These are phyloP conservation scores for Parapsyche elsis DNA, from an alignment of 1,140 invertebrate species.

Conservation along the genomic window DNA sequence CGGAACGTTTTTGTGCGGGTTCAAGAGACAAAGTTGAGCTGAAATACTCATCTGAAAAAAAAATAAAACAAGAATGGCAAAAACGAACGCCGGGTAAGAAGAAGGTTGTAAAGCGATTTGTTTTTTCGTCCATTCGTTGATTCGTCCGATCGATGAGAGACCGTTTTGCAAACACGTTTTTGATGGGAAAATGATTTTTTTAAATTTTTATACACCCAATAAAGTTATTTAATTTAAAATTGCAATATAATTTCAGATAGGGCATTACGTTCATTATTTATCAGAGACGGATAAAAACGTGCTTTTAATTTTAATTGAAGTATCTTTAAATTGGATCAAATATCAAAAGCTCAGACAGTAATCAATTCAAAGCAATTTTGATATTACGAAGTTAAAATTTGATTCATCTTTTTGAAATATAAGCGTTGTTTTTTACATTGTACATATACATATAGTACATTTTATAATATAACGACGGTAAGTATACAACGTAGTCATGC, in stretches of 20 bases:
- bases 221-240: too few species aligned
- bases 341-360: too few species aligned
- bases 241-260: too few species aligned
- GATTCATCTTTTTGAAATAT: too few species aligned
- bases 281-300: not conserved
- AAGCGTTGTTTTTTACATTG: too few species aligned
- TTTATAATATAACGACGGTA: too few species aligned
- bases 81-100: not conserved
- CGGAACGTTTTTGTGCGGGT: not conserved
- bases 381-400: too few species aligned
- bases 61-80: not conserved
- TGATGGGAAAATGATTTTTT: not conserved
- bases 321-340: not conserved
- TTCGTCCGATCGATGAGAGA: constrained; percentile 12
- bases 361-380: too few species aligned
- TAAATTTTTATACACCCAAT: too few species aligned
- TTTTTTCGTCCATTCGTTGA: constrained; percentile 23
- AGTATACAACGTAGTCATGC: too few species aligned
- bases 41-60: constrained; percentile 22
- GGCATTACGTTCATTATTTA: too few species aligned
- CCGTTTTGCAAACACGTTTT: constrained; percentile 13
- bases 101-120: constrained; percentile 15
- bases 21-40: constrained; percentile 23
- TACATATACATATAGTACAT: too few species aligned
- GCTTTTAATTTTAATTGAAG: not conserved